A percentile compares a stretch with the other conserved stretches of the same genome.
Conservation (phyloP, 2,888 invertebrate genomes). For the Heteropelma amictum region DNA sequence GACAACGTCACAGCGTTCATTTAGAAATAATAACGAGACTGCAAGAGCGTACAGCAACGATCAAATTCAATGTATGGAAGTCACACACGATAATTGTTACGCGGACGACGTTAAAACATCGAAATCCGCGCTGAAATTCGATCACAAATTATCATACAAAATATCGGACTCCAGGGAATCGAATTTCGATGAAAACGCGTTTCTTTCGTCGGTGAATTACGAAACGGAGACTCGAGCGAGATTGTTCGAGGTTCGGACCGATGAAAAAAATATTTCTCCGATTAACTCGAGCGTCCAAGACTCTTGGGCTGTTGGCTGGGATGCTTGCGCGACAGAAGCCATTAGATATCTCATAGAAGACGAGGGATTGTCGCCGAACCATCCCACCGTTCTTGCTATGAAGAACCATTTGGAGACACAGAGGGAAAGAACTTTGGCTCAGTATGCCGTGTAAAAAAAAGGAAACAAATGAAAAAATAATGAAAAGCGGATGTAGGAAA, state of each 20-base stretch:
- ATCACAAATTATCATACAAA: constrained; percentile 29
- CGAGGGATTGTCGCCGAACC: constrained; percentile 70
- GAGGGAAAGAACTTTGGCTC: constrained; percentile 66
- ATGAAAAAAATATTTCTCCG: constrained; percentile 18
- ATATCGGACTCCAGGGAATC: neutral
- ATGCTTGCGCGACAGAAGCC: constrained; percentile 71
- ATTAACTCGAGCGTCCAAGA: constrained; percentile 1
- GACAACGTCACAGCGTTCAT: neutral
- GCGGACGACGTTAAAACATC: constrained; percentile 7
- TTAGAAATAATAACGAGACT: too few relatives aligned
- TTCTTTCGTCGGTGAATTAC: too few relatives aligned
- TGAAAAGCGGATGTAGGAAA: neutral
- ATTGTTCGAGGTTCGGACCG: neutral
- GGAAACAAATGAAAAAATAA: neutral
- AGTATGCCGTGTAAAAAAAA: constrained; percentile 58
- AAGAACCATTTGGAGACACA: constrained; percentile 71
- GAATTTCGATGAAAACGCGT: too few relatives aligned
- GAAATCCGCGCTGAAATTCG: constrained; percentile 10
- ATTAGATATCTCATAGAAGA: constrained; percentile 72
- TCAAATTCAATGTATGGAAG: constrained; percentile 61
- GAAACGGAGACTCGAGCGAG: neutral
- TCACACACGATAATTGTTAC: constrained; percentile 54
- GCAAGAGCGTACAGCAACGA: constrained; percentile 40
- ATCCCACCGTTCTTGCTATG: constrained; percentile 74
- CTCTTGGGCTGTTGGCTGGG: constrained; percentile 72